Conservation (phyloP, 64 coral and sea anemone genomes). For the Anthopleura sola region DNA sequence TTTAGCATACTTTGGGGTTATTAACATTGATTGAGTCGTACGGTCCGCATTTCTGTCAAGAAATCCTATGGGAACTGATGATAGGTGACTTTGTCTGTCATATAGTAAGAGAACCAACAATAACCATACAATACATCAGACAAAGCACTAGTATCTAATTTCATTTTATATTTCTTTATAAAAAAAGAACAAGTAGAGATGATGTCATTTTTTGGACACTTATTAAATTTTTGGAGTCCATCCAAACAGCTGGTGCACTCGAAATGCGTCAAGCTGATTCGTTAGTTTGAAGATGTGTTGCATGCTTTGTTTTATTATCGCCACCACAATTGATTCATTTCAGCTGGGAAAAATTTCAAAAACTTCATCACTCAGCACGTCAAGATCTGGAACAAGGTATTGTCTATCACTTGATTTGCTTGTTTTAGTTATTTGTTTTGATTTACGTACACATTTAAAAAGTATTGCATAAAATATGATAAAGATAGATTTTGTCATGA, state of each 20-base stretch:
- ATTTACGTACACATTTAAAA: background rate
- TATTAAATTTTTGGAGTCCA: background rate
- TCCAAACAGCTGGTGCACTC: conserved; percentile 19
- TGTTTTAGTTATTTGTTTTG: background rate
- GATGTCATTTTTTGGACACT: background rate
- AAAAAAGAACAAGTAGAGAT: background rate
- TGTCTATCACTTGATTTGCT: background rate
- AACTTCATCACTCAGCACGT: background rate
- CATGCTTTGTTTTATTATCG: background rate
- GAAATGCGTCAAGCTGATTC: background rate
- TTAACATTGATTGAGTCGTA: no score
- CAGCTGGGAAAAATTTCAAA: background rate
- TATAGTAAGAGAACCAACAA: no score
- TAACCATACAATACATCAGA: no score
- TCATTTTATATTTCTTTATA: background rate
- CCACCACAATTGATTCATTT: background rate
- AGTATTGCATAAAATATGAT: no score
- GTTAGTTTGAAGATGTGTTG: background rate
- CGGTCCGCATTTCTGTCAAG: no score
- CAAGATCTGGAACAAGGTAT: background rate
- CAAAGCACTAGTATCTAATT: background rate
- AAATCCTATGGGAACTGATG: no score
- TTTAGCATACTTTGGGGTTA: no score
- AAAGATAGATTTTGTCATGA: no score
- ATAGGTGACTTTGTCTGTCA: no score